Conservation (phyloP, 2,113 vertebrate genomes). For the Atlantisia rogersi region DNA sequence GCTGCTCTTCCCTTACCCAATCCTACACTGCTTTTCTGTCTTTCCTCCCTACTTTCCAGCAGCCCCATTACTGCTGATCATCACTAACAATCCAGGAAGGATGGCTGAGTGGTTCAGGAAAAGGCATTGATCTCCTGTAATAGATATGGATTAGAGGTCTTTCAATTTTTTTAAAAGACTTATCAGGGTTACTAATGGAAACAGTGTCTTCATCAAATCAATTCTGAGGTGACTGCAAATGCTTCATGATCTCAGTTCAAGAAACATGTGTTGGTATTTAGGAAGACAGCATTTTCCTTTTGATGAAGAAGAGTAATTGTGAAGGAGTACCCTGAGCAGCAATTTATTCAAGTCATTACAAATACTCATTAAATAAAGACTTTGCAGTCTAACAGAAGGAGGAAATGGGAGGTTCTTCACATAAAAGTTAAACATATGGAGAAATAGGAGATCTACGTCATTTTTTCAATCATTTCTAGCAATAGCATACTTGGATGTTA, state of each 20-base stretch:
- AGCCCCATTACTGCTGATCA: neutral
- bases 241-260: neutral
- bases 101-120: neutral
- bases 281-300: neutral
- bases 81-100: neutral
- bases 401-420: neutral
- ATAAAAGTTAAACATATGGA: neutral
- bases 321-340: neutral
- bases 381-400: neutral
- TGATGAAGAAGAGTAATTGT: neutral
- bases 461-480: neutral
- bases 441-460: neutral
- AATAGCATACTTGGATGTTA: neutral
- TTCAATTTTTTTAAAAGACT: neutral
- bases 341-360: neutral
- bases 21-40: fast-evolving
- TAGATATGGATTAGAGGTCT: neutral
- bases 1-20: neutral
- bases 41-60: neutral
- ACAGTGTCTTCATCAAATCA: neutral
- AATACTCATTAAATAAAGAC: neutral
- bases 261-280: neutral
- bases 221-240: neutral
- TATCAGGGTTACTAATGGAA: neutral
- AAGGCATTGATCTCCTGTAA: neutral